Evolutionary conservation across 2,797 vertebrate species (phyloP), one percentile per base, ranked within the genome.

Genomic region (Jordanella pulchra): DNA sequence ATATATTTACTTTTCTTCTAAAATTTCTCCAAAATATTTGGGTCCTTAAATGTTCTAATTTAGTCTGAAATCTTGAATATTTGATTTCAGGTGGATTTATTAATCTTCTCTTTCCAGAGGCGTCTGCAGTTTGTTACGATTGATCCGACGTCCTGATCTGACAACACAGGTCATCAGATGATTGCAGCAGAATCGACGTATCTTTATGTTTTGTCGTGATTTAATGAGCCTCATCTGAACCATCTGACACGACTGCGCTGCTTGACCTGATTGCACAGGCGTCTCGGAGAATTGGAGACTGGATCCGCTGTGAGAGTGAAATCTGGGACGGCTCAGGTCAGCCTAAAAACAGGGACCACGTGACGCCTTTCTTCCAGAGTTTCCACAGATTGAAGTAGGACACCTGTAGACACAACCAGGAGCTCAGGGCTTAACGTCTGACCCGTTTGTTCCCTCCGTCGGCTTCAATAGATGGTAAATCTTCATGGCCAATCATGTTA

Each of bases 301-400:
- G 67, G 72, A 73, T 61, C 65, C 65, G 73, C 77, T 32, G 35
- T 66, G 72, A 86, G 75, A 78, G 54, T 53, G 66, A 80, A 89
- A 93, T 91, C 86, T 92, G 89, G 91, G 89, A 90, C 91, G 85
- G 44, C 77, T 71, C 72, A 80, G 86, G 87, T 82, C 84, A 85
- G 60, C 80, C 90, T 89, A 90, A 83, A 91, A 90, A 84, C 73
- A 81, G 81, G 82, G 82, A 68, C 32, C 82, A 84, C 79, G 89
- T 91, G 89, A 87, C 71, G 11, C 77, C 61, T 69, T 82, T 81
- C 65, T 69, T 78, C 81, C 74, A 54, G 75, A 79, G 78, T 81
- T 78, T 81, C 76, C 82, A 80, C 74, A 61, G 60, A 32, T 53
- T 72, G 35, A 91, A 90, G 75, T 89, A 84, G 90, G 86, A 2